Base-by-base conservation (phyloP, 2,888 invertebrate species). In the Synanthedon myopaeformis region DNA sequence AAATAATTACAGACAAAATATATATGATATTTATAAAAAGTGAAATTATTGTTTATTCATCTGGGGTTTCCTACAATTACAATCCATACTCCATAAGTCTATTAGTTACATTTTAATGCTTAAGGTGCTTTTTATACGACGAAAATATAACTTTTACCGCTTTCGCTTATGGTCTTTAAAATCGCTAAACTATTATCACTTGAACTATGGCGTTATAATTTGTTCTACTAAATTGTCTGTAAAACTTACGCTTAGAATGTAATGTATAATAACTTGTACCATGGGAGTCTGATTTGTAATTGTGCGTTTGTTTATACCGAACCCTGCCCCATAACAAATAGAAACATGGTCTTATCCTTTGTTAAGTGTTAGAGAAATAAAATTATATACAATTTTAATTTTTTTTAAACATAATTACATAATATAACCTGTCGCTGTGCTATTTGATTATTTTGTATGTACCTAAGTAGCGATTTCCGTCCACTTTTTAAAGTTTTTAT, bases 171-270 rank as follows among this genome's bases (percentile, higher is more conserved):
- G 35, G 10, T 35, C 5, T 10, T 35, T 35, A 35, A 35, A 41
- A 51, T 53, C 66, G 63, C 67, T 61, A 0, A 0, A 28, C 56
- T 50, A 69, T 65, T 49, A 10, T 63, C 1, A 55, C 67, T 69
- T 64, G 53, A 0, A 58, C 64, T 64, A 51, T 49, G 51, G 41
- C 62, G 69, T 70, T 73, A 85, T 79, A 85, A 85, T 86, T 85
- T 85, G 85, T 86, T 85, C 79, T 75, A 79, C 76, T 81, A 85
- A 84, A 85, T 83, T 80, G 76, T 81, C 72, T 79, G 81, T 83
- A 81, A 83, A 82, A 78, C 76, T 74, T 67, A 67, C 73, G 77
- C 78, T 82, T 83, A 80, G 77, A 81, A 75, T 67, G 70, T 75
- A 71, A 76, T 82, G 80, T 82, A 82, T 84, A 84, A 82, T 84